Base-by-base conservation (phyloP, 2,797 vertebrate species). In the Euphonia xanthogaster region DNA sequence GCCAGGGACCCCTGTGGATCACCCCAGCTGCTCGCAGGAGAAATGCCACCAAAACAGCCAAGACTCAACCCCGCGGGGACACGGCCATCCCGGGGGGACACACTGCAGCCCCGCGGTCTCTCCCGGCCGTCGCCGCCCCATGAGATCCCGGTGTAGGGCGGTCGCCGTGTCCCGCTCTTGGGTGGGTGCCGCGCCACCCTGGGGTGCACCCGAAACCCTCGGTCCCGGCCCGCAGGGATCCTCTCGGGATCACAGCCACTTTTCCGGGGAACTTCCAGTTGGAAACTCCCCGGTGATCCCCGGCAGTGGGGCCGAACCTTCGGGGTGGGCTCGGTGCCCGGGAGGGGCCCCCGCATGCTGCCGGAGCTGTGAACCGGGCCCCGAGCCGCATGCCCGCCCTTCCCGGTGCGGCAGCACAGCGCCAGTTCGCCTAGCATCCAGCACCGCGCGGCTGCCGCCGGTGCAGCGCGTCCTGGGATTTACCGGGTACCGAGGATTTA, bases 161-260 rank as follows among this genome's bases (percentile, higher is more conserved):
- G 20, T 13, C 6, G 0, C 51, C 5, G 9, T 3, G 21, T 28
- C 35, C 40, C 5, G 7, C 6, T 9, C 15, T 18, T 5, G 35
- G 5, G 11, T n/a, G 47, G 14, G 33, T 20, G 40, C 33, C 12
- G 44, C 9, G 22, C 30, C 67, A 51, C 20, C 8, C 30, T 9
- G 24, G 17, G 8, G 24, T 39, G 6, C 2, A 19, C 71, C 31
- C 6, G 12, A 28, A 58, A 5, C 20, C 4, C 67, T 28, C 7
- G 13, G 25, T 42, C 7, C 51, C 6, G 4, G 30, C 7, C 22
- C 19, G 10, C 4, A 7, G 19, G 35, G 16, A 13, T 58, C 17
- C 55, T 58, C 11, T 27, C 2, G 17, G 33, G 24, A 73, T n/a
- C 17, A 33, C 30, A 12, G 53, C 2, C 10, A 24, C 23, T 53